Base-by-base conservation (phyloP, 2,113 vertebrate genomes). In the Leiothrix lutea region DNA sequence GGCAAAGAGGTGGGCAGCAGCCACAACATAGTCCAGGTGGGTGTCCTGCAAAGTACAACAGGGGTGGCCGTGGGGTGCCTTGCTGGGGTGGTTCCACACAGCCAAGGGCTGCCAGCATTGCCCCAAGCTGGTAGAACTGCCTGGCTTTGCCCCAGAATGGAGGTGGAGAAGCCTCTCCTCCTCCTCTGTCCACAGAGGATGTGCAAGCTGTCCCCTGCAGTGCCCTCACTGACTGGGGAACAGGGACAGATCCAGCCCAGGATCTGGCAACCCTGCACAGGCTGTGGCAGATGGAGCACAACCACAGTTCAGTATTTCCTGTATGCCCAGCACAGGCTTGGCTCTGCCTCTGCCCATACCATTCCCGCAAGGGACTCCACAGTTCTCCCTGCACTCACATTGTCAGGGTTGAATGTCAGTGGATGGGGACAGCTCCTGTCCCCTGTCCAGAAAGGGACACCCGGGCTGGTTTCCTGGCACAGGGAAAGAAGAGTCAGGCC, bases 1-100 rank as follows among this genome's bases (percentile, higher is more conserved):
- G 36, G 98, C 98, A 29, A 98, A 99, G 50, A 99, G 97, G 86
- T 97, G 98, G 50, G 99, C 98, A 45, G 99, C 98, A 1, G 98
- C 98, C 92, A 98, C 56, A 48, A 99, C 79, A 29, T 98, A 99
- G 10, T 97, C 98, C 96, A 99, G 82, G 81, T 99, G 98, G 7
- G 90, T 93, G 35, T 95, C 89, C 99, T 99, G 60, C 0, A 1
- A 48, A 28, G 11, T 22, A 87, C 29, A 90, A 78, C 1, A 2
- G 11, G 25, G 12, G 33, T 53, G 45, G 25, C 60, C 25, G 29
- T 17, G 25, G 22, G 24, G 29, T 29, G 5, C 35, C 81, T 71
- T 50, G 47, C 17, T 7, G 1, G 18, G 21, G 19, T 42, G 33
- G 44, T 42, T 48, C 28, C 28, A 56, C 33, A 5, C 0, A 4